These are phyloP conservation scores for Macaria liturata DNA, from an alignment of 2,888 invertebrate genomes.

Conservation along the genomic window DNA sequence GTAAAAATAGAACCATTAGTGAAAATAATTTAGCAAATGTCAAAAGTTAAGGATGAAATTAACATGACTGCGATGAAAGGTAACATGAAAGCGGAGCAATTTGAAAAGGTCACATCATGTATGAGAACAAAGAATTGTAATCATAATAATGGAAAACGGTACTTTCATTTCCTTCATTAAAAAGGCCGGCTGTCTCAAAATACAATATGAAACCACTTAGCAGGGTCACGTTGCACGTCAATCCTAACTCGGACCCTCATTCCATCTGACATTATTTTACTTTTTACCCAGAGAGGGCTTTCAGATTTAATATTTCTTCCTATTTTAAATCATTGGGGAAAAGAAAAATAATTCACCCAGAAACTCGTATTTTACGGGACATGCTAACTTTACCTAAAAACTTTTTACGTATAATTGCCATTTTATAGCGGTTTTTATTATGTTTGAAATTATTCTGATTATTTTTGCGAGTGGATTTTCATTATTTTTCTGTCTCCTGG, in stretches of 20 bases:
- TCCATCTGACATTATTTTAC: slow-evolving; percentile 36
- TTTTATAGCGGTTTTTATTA: slow-evolving; percentile 6
- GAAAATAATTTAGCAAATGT: not conserved
- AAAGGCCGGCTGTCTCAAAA: slow-evolving; percentile 33
- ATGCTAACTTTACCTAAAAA: slow-evolving; percentile 6
- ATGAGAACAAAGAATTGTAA: slow-evolving; percentile 15
- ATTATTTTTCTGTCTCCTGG: not conserved
- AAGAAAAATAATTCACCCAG: slow-evolving; percentile 17
- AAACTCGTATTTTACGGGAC: slow-evolving; percentile 2
- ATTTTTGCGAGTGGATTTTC: not conserved
- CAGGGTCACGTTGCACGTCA: slow-evolving; percentile 46
- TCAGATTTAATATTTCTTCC: slow-evolving; percentile 27
- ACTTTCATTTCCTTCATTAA: slow-evolving; percentile 35
- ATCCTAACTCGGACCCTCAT: slow-evolving; percentile 36
- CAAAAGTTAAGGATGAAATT: slow-evolving; percentile 4
- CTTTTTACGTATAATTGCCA: slow-evolving; percentile 7
- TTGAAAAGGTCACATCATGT: slow-evolving; percentile 11
- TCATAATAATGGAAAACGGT: slow-evolving; percentile 13
- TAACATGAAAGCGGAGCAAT: slow-evolving; percentile 4
- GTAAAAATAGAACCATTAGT: not conserved
- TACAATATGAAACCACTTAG: slow-evolving; percentile 47
- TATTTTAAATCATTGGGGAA: slow-evolving; percentile 26
- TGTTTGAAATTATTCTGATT: slow-evolving; percentile 5
- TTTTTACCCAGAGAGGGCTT: slow-evolving; percentile 28
- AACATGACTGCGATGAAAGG: slow-evolving; percentile 3